phyloP scores from a whole-genome alignment of 2,113 vertebrate species.

The Marmota monax region DNA sequence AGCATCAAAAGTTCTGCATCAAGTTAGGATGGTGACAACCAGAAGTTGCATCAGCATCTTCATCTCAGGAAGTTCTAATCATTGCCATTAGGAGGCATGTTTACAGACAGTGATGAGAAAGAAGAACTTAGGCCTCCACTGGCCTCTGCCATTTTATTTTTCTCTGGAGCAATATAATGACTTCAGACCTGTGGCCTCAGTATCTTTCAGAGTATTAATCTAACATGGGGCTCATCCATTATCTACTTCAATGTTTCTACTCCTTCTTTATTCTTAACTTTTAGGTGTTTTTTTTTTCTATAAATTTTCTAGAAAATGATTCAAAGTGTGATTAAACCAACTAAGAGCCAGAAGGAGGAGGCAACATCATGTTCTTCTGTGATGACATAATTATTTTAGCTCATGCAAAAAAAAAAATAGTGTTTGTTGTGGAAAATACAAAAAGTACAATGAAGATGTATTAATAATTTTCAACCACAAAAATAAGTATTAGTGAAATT shows the following conservation, averaged over 20 bases:
- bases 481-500: background rate
- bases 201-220: background rate
- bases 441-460: background rate
- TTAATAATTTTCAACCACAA: background rate
- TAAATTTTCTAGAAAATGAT: background rate
- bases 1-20: too few species aligned
- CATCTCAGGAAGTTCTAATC: background rate
- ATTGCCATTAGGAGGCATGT: background rate
- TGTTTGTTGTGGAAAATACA: background rate
- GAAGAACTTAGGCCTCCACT: rapidly evolving
- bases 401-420: background rate
- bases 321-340: background rate
- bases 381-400: background rate
- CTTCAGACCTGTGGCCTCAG: background rate
- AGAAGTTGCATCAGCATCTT: rapidly evolving
- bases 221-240: background rate
- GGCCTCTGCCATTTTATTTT: background rate
- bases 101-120: background rate
- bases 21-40: too few species aligned
- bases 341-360: background rate
- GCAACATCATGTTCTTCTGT: background rate
- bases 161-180: background rate
- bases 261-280: background rate
- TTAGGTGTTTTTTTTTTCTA: background rate
- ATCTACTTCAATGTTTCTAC: background rate